These are phyloP conservation scores for Corythornis vintsioides DNA, from an alignment of 2,113 vertebrate species.

Conservation along the genomic window DNA sequence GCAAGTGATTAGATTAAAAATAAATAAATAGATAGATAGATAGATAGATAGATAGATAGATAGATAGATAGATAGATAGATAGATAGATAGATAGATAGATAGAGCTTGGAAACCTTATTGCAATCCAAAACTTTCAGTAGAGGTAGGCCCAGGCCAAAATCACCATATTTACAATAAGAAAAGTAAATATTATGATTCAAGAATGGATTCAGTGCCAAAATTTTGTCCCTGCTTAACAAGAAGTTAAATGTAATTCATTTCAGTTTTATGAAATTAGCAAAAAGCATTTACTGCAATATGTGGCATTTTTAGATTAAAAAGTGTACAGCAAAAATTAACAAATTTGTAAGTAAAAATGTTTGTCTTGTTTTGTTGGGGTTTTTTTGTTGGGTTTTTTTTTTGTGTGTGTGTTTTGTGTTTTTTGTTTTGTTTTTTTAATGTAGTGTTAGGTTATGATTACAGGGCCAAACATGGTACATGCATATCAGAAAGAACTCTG, in stretches of 20 bases:
- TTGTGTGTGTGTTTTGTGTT: too few relatives aligned
- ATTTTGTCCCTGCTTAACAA: neutral
- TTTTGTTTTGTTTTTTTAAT: neutral
- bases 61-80: too few relatives aligned
- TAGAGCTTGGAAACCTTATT: neutral
- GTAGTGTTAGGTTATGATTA: neutral
- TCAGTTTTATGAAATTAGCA: neutral
- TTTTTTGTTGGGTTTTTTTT: too few relatives aligned
- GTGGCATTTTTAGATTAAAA: neutral
- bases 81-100: too few relatives aligned
- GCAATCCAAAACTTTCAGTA: neutral
- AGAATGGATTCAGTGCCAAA: neutral
- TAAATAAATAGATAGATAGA: too few relatives aligned
- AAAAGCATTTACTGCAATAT: neutral
- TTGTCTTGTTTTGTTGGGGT: too few relatives aligned
- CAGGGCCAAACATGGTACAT: fast-evolving
- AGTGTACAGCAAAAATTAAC: neutral
- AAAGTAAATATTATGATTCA: neutral
- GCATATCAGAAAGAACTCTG: neutral
- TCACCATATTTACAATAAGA: neutral
- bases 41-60: too few relatives aligned
- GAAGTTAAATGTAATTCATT: neutral
- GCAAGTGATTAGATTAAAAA: neutral
- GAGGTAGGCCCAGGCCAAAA: neutral
- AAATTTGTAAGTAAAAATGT: neutral